Evolutionary conservation across 2,113 vertebrate species (phyloP), one percentile per base, ranked within the genome.

Genomic region (Sporophila hypoxantha): DNA sequence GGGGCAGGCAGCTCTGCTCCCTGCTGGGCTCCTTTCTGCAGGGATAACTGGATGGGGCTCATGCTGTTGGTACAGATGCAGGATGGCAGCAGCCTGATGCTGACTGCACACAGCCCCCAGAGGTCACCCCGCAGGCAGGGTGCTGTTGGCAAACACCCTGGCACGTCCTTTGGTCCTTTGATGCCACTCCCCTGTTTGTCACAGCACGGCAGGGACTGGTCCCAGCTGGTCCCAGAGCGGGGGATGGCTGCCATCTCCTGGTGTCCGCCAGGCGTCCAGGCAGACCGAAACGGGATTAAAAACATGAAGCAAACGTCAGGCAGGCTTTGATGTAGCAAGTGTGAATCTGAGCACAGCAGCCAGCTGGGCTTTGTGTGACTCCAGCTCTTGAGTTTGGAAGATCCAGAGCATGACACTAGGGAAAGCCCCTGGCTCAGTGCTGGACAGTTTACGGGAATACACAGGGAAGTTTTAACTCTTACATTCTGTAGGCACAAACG

Each of bases 151-250:
- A 71, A 75, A 56, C 61, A 3, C 1, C 1, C 44, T 29, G 74
- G 30, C 15, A 2, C 4, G 2, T 60, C 56, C 69, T 55, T 44
- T 1, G 2, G 2, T 60, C 56, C 69, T 55, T 44, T 1, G 2
- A 0, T 76, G 68, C 15, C 41, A 1, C 27, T 80, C 8, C 46
- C 10, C 8, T 44, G 37, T 49, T 80, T 0, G 5, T 91, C 87
- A 27, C 5, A 3, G 71, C 21, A 2, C 5, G 6, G 65, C 56
- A 42, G 2, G 22, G 57, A 14, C 66, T 25, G 36, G 46, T 70
- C 73, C 44, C 0, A 0, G 65, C 68, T 0, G 0, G 49, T 67
- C 53, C 29, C 2, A 2, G 22, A 69, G 76, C 53, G 70, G 57
- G 69, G 57, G 73, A 6, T 1, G 0, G n/a, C 76, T 90, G 64